Base-by-base conservation (phyloP, 2,797 vertebrate species). In the Chiloscyllium punctatum region DNA sequence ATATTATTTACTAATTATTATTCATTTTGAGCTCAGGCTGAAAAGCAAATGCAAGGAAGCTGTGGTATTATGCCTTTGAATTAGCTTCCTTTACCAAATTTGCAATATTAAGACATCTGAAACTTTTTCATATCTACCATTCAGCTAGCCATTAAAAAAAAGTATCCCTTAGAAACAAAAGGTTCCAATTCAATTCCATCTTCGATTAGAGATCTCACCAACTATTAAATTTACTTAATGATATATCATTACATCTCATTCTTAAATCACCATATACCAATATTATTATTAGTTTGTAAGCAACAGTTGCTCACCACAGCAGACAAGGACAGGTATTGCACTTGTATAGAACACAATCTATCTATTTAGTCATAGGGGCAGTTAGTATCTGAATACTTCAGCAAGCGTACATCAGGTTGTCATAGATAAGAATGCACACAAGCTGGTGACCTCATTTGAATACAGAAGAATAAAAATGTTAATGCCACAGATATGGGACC, bases 161-260 rank as follows among this genome's bases (percentile, higher is more conserved):
- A 62, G n/a, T n/a, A 90, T 90, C 87, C 15, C 27, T 2, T 16
- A 33, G 86, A 25, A 84, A 84, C 82, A 57, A 90, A 90, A 62
- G 11, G 11, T 18, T 33, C 27, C 87, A 90, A 33, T 90, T 51
- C 53, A 90, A 90, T 90, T 90, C 53, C 87, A 66, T 33, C 30
- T n/a, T 92, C 15, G 27, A 53, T 88, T 33, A 62, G n/a, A 69
- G 90, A 69, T 92, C 66, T 42, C 53, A 62, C n/a, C 90, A 92
- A 92, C 90, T 9, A 21, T 92, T 68, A 92, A 68, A 90, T 66
- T 62, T 69, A 92, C 66, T 69, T 92, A 92, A 90, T 62, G 57
- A 30, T 48, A 51, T 42, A 21, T 42, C 62, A 18, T 57, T 6
- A 90, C 62, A 90, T 90, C 57, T 90, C 27, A 57, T 88, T 33